Evolutionary conservation across 2,113 vertebrate species (phyloP).

Genomic region (Mesitornis unicolor): DNA sequence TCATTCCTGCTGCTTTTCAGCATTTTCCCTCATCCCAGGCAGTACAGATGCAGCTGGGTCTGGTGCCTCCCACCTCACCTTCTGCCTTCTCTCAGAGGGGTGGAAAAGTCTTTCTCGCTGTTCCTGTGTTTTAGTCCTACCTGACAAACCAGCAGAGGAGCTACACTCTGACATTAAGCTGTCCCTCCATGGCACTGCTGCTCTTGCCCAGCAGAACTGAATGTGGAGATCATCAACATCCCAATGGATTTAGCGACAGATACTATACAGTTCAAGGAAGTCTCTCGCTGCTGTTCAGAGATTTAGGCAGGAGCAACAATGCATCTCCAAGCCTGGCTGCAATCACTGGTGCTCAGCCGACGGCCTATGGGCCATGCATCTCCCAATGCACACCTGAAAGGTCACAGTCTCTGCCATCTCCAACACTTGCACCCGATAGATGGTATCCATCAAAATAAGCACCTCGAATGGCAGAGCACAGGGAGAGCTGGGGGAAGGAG

Average conservation of each 20-base stretch:
- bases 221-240: neutral
- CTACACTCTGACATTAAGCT: neutral
- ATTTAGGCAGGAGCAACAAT: neutral
- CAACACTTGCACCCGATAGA: fast-evolving
- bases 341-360: neutral
- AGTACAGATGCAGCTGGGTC: neutral
- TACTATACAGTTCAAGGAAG: neutral
- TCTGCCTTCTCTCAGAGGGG: neutral
- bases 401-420: neutral
- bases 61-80: neutral
- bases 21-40: neutral
- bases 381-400: fast-evolving
- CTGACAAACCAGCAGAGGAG: neutral
- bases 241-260: neutral
- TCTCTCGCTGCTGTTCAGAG: neutral
- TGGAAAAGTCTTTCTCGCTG: neutral
- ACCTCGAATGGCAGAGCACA: neutral
- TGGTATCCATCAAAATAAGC: neutral
- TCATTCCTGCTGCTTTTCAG: neutral
- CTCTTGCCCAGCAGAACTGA: neutral
- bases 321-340: neutral
- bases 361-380: neutral
- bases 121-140: neutral
- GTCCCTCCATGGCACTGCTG: neutral
- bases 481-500: neutral